Evolutionary conservation across 2,797 vertebrate genomes (phyloP), one percentile per base, ranked within the genome.

Genomic region (Gobio occitaniae): DNA sequence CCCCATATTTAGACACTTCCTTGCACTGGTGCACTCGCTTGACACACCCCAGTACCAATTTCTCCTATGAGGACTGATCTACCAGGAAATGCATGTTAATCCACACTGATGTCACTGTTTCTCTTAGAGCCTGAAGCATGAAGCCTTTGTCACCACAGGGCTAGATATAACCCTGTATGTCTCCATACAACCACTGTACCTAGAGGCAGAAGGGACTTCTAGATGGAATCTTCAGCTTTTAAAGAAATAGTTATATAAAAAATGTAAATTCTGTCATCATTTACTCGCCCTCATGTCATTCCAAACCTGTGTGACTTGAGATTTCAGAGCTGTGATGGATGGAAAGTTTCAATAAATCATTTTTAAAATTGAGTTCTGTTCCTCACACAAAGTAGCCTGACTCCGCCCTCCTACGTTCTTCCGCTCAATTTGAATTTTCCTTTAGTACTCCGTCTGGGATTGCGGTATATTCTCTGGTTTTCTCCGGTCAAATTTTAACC

Each of bases 1-100:
- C 86, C 88, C 94, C 94, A 90, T 94, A 94, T 94, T 94, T 93
- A 93, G 95, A 89, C 86, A 87, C 92, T 94, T 94, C 92, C 93
- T 94, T 90, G 87, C 87, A 54, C 88, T 87, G 69, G 66, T 56
- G 29, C 25, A 50, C 36, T 80, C 84, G 63, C 86, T 32, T 88
- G 89, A 87, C 88, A 90, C 87, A 91, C 88, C 85, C 68, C 44
- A 10, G 65, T 72, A 74, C 85, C 72, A 69, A 41, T 56, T 41
- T 38, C 66, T 78, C 69, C 74, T 77, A 44, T 48, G 41, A 36
- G 78, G 68, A 38, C 54, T 54, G 74, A 38, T 84, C 83, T 90
- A 90, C 88, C 87, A 89, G 92, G 88, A 93, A 92, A 90, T 80
- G 75, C 74, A 86, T 80, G 86, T 77, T 92, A 92, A 92, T 93